phyloP scores from a whole-genome alignment of 92 coral and sea anemone species.

The Actinernus sp. region DNA sequence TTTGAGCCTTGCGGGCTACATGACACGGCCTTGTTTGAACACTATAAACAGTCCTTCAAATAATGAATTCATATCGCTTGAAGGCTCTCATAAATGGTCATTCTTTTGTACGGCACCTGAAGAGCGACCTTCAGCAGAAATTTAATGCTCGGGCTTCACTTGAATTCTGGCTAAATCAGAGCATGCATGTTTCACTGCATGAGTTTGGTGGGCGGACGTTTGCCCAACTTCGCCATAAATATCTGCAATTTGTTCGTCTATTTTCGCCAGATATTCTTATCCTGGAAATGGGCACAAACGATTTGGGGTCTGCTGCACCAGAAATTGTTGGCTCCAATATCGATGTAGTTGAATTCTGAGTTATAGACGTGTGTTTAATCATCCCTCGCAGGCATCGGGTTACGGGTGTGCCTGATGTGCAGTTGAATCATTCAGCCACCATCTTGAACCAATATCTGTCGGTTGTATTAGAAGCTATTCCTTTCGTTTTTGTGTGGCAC shows the following conservation, averaged over 20 bases:
- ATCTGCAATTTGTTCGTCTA: not conserved
- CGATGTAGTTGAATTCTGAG: constrained; percentile 18
- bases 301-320: constrained; percentile 12
- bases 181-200: not conserved
- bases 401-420: not conserved
- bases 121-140: not conserved
- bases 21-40: too few species aligned
- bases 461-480: constrained; percentile 30
- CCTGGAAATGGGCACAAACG: constrained; percentile 47
- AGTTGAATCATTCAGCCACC: not conserved
- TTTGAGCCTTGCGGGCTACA: too few species aligned
- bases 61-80: not conserved
- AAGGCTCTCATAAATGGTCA: constrained; percentile 7
- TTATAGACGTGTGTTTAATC: constrained; percentile 46
- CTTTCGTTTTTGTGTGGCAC: constrained; percentile 27
- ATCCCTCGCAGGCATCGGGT: not conserved
- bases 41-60: too few species aligned
- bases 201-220: constrained; percentile 9
- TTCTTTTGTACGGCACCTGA: constrained; percentile 1
- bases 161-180: not conserved
- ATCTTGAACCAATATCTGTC: constrained; percentile 9
- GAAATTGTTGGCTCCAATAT: constrained; percentile 37
- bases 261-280: constrained; percentile 25
- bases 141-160: not conserved
- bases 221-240: not conserved